Base-by-base conservation (phyloP, 2,113 vertebrate species). In the Anseranas semipalmata region DNA sequence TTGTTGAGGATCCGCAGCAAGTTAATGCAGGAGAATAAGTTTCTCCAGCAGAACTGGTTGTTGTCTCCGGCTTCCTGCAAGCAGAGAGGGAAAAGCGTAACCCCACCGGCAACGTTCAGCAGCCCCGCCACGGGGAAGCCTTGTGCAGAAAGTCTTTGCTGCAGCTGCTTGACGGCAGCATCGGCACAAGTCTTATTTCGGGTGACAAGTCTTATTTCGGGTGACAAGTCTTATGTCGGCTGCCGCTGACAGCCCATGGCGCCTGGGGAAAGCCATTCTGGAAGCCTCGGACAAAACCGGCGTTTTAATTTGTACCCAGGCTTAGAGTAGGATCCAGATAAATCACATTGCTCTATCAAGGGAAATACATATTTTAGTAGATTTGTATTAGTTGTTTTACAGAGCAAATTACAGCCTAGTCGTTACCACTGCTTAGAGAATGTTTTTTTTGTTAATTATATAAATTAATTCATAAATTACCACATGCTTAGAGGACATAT, bases 41-140 rank as follows among this genome's bases (percentile, higher is more conserved):
- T 99, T 91, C 99, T 98, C 99, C 99, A 99, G 96, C 99, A 99
- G 97, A 99, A 99, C 85, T 99, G 99, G 96, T 98, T 99, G 96
- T 96, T 98, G 97, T 99, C 99, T 83, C 99, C 99, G 0, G 99
- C 98, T 97, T 99, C 99, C 99, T 99, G 93, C 84, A 96, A 79
- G 9, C 22, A 33, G 22, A 81, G 35, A 68, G 35, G 45, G n/a
- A 68, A 41, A 53, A 78, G 35, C 1, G 2, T 66, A 14, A 16
- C 15, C n/a, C 33, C 21, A 17, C 17, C 0, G 4, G 59, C n/a
- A 32, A n/a, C 0, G 0, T 21, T n/a, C 27, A 13, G 27, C 33
- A 62, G n/a, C 81, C n/a, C 6, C 0, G 0, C 48, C 81, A 15
- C 39, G 7, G 30, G 24, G 32, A 2, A 28, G 10, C 58, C 50